Evolutionary conservation across 2,888 invertebrate genomes (phyloP).

Genomic region (Leptura quadrifasciata): DNA sequence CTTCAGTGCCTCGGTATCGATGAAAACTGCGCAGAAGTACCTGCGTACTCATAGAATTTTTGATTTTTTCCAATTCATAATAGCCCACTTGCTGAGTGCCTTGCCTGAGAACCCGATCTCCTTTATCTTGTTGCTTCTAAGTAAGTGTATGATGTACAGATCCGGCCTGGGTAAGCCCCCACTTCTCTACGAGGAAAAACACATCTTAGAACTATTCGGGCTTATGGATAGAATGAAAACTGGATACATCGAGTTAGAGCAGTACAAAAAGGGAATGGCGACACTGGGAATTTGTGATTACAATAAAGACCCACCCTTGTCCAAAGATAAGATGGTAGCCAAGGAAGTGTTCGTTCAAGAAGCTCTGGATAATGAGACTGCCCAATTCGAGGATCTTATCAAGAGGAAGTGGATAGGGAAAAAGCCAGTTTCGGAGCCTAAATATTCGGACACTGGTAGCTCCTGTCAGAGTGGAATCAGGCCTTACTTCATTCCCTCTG

Average conservation of each 20-base stretch:
- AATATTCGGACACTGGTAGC: conserved; percentile 16
- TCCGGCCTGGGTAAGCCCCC: conserved; percentile 73
- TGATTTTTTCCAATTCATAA: conserved; percentile 74
- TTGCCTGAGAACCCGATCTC: conserved; percentile 72
- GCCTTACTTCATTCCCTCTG: conserved; percentile 58
- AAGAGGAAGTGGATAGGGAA: conserved; percentile 49
- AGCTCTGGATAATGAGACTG: conserved; percentile 55
- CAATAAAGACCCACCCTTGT: conserved; percentile 63
- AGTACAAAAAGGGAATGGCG: conserved; percentile 69
- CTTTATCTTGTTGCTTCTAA: conserved; percentile 72
- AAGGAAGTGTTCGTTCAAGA: conserved; percentile 69
- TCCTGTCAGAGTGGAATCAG: conserved; percentile 41
- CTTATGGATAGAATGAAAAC: conserved; percentile 70
- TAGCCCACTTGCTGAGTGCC: conserved; percentile 72
- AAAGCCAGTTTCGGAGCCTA: not conserved
- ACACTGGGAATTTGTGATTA: conserved; percentile 69
- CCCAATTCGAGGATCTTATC: conserved; percentile 61
- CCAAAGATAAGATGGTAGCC: conserved; percentile 63
- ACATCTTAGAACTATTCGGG: conserved; percentile 67
- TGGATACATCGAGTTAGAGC: conserved; percentile 67
- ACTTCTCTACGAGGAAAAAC: conserved; percentile 70
- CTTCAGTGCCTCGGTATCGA: conserved; percentile 59
- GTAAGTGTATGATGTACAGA: conserved; percentile 73
- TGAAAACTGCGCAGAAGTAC: conserved; percentile 70
- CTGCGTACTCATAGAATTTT: conserved; percentile 71